These are phyloP conservation scores for Epizoanthus rinbou DNA, from an alignment of 92 coral and sea anemone genomes.

Conservation along the genomic window DNA sequence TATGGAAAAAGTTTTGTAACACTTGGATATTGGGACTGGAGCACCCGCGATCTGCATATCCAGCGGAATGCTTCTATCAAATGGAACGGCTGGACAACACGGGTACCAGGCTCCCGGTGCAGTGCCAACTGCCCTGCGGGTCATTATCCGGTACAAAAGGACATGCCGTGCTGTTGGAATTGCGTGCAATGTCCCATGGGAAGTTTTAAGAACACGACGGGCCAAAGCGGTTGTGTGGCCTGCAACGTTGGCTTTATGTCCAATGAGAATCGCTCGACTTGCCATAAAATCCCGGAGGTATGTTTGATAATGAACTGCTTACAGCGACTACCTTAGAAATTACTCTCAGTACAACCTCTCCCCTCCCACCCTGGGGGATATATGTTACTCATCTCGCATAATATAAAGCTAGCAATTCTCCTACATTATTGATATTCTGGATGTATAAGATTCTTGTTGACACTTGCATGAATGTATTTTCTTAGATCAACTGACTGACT, in stretches of 20 bases:
- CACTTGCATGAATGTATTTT: no score
- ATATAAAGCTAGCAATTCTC: no score
- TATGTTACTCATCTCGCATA: no score
- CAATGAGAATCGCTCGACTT: slow-evolving; percentile 59
- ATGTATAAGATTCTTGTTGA: no score
- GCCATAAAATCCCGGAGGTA: slow-evolving; percentile 78
- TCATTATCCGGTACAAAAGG: slow-evolving; percentile 82
- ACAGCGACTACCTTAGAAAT: no score
- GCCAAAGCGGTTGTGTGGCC: slow-evolving; percentile 58
- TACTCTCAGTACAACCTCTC: no score
- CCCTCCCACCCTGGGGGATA: no score
- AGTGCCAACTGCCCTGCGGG: slow-evolving; percentile 82
- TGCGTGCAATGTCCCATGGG: slow-evolving; percentile 87
- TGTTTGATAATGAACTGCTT: background rate
- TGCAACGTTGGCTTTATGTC: slow-evolving; percentile 79
- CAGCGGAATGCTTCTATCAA: slow-evolving; percentile 50
- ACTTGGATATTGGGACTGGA: slow-evolving; percentile 86
- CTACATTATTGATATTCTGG: no score
- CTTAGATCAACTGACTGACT: no score
- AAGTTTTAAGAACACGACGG: slow-evolving; percentile 63
- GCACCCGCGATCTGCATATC: slow-evolving; percentile 62
- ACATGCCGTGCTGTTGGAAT: slow-evolving; percentile 84
- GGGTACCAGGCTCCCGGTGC: slow-evolving; percentile 79
- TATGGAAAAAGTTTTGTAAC: slow-evolving; percentile 76
- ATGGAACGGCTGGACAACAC: slow-evolving; percentile 82